These are phyloP conservation scores for Acronicta alni DNA, from an alignment of 2,888 invertebrate genomes.

Conservation along the genomic window DNA sequence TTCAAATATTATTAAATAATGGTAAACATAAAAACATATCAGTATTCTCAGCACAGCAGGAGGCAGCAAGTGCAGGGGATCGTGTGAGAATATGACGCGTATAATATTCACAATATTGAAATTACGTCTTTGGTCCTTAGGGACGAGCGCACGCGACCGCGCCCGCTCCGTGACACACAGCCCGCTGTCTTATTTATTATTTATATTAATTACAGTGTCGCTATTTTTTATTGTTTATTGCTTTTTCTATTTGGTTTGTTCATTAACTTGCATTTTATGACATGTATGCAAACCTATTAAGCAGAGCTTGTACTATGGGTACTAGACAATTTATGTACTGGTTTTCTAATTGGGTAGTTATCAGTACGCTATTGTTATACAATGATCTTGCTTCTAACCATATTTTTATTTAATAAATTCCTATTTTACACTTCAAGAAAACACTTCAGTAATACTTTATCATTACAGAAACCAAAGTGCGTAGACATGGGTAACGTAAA, in stretches of 20 bases:
- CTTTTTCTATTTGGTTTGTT: constrained; percentile 36
- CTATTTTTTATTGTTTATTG: constrained; percentile 60
- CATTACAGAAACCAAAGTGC: constrained; percentile 51
- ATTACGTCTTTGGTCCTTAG: constrained; percentile 68
- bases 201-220: constrained; percentile 78
- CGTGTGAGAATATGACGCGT: constrained; percentile 82
- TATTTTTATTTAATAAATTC: not conserved
- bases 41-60: constrained; percentile 62
- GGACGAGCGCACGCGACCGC: constrained; percentile 67
- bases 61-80: constrained; percentile 64
- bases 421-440: not conserved
- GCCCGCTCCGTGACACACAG: constrained; percentile 63
- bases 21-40: constrained; percentile 40
- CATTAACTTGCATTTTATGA: constrained; percentile 24
- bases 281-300: too few species aligned
- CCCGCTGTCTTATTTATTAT: constrained; percentile 80
- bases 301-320: too few species aligned
- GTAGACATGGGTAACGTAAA: constrained; percentile 54
- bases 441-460: constrained; percentile 35
- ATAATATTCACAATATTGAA: constrained; percentile 83
- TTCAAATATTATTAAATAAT: too few species aligned
- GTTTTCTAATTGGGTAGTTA: too few species aligned
- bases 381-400: too few species aligned
- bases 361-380: too few species aligned
- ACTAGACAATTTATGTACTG: too few species aligned